These are phyloP conservation scores for Hedya salicella DNA, from an alignment of 2,888 invertebrate species.

Conservation along the genomic window DNA sequence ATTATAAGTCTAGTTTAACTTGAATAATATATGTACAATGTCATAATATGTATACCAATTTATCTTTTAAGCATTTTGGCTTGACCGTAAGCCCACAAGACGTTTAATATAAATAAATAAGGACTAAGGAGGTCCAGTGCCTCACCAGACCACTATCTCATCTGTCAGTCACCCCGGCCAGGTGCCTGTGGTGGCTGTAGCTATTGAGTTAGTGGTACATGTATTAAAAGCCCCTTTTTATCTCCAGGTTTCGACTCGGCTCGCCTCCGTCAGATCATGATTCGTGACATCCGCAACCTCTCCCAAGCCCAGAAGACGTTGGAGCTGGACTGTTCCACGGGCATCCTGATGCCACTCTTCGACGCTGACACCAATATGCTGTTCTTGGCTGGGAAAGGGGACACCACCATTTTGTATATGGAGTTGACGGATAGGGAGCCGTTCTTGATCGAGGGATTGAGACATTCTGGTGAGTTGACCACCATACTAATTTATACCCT, in stretches of 20 bases:
- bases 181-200: too few relatives aligned
- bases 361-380: conserved; percentile 98
- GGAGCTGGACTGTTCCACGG: conserved; percentile 94
- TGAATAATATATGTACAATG: too few relatives aligned
- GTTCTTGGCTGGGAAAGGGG: conserved; percentile 97
- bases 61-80: too few relatives aligned
- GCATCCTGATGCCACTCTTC: conserved; percentile 95
- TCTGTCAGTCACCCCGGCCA: too few relatives aligned
- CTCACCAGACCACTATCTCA: too few relatives aligned
- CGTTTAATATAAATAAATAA: too few relatives aligned
- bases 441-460: conserved; percentile 93
- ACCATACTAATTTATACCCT: background rate
- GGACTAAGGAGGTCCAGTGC: too few relatives aligned
- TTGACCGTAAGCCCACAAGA: too few relatives aligned
- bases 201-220: too few relatives aligned
- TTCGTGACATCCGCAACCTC: conserved; percentile 94
- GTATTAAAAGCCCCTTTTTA: background rate
- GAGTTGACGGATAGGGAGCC: conserved; percentile 96
- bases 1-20: too few relatives aligned
- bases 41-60: too few relatives aligned
- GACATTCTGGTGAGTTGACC: conserved; percentile 87
- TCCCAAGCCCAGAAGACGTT: conserved; percentile 90
- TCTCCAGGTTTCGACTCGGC: conserved; percentile 90
- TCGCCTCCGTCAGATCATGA: conserved; percentile 93
- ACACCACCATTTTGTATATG: conserved; percentile 95